These are phyloP conservation scores for Acrobasis consociella DNA, from an alignment of 2,888 invertebrate genomes.

Conservation along the genomic window DNA sequence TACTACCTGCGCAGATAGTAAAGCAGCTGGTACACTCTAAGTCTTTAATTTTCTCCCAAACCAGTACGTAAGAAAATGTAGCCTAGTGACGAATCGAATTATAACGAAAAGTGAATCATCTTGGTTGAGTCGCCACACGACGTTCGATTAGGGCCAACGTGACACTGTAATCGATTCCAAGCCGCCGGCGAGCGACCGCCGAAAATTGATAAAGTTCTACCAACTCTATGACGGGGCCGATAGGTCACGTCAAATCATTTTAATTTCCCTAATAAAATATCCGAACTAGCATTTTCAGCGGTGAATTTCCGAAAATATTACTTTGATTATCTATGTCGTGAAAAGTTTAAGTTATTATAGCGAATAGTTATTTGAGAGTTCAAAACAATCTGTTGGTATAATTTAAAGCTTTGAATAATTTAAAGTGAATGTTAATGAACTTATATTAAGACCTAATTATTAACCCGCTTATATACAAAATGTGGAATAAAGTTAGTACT, in stretches of 20 bases:
- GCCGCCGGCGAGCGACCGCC: constrained; percentile 17
- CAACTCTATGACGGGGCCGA: constrained; percentile 23
- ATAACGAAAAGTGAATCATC: too few relatives aligned
- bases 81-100: too few relatives aligned
- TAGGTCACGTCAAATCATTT: constrained; percentile 21
- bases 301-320: background rate
- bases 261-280: constrained; percentile 8
- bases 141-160: too few relatives aligned
- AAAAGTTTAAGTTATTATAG: background rate
- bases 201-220: constrained; percentile 28
- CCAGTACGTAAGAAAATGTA: too few relatives aligned
- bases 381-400: background rate
- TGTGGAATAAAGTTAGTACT: too few relatives aligned
- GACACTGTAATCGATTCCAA: constrained; percentile 8
- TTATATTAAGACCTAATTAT: too few relatives aligned
- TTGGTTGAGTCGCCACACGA: too few relatives aligned
- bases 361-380: background rate
- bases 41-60: too few relatives aligned
- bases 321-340: background rate
- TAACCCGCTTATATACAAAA: too few relatives aligned
- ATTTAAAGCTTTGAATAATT: background rate
- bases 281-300: background rate
- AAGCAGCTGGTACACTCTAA: too few relatives aligned
- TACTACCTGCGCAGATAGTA: too few relatives aligned
- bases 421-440: background rate